Evolutionary conservation across 2,113 vertebrate species (phyloP).

Genomic region (Xiphophorus couchianus): DNA sequence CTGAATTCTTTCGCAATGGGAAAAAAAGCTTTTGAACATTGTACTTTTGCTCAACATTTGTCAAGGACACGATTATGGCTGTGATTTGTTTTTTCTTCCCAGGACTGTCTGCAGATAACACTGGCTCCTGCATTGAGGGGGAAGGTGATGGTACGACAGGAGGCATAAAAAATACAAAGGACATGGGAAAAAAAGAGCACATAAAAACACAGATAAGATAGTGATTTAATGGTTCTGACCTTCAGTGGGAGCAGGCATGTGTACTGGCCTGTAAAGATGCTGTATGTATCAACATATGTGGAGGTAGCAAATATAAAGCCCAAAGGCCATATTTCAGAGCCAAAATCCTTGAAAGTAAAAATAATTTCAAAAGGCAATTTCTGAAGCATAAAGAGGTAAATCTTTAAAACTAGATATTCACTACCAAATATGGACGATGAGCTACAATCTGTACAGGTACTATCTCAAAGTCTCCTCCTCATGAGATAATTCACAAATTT

Average conservation of each 20-base stretch:
- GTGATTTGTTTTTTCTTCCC: conserved; percentile 44
- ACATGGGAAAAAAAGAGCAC: conserved; percentile 52
- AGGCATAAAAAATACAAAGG: conserved; percentile 67
- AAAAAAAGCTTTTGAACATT: conserved; percentile 10
- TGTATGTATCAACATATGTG: conserved; percentile 7
- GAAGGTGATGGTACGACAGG: conserved; percentile 50
- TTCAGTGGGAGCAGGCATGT: conserved; percentile 50
- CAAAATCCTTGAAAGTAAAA: not conserved
- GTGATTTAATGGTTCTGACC: conserved; percentile 67
- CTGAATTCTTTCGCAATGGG: conserved; percentile 3
- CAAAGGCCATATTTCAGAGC: not conserved
- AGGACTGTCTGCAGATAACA: conserved; percentile 63
- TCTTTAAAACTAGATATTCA: not conserved
- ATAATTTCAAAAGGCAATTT: not conserved
- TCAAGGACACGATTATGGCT: conserved; percentile 46
- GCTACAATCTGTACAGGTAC: not conserved
- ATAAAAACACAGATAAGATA: conserved; percentile 72
- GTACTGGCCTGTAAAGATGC: conserved; percentile 31
- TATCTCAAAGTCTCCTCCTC: not conserved
- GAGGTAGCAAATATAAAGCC: conserved; percentile 52
- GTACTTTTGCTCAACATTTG: conserved; percentile 11
- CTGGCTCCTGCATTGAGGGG: conserved; percentile 32
- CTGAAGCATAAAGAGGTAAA: not conserved
- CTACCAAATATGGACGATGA: not conserved
- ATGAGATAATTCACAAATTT: not conserved